These are phyloP conservation scores for Timema cristinae DNA, from an alignment of 2,888 invertebrate species.

Conservation along the genomic window DNA sequence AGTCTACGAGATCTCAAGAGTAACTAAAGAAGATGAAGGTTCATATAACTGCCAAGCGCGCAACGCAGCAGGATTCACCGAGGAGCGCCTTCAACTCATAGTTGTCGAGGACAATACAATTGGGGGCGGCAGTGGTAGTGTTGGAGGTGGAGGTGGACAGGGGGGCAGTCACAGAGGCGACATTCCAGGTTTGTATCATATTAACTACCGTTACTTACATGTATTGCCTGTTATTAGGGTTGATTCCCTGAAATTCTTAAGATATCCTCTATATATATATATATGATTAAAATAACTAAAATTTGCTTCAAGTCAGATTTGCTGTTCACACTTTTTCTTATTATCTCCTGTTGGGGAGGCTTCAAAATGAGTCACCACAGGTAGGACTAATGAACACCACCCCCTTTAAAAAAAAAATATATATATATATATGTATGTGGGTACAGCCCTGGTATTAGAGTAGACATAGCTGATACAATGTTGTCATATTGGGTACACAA, in stretches of 20 bases:
- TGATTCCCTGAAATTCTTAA: background rate
- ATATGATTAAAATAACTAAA: background rate
- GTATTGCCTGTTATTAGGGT: background rate
- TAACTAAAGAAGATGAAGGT: constrained; percentile 60
- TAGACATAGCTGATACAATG: too few species aligned
- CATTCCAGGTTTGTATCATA: constrained; percentile 41
- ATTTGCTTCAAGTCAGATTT: background rate
- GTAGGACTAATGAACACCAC: too few species aligned
- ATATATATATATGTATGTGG: too few species aligned
- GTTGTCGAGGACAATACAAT: constrained; percentile 49
- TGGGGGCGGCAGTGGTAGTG: constrained; percentile 38
- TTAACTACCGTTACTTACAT: too few species aligned
- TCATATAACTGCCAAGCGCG: constrained; percentile 67
- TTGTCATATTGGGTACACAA: too few species aligned
- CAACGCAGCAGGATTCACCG: constrained; percentile 60
- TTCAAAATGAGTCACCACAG: too few species aligned
- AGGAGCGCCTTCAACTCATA: constrained; percentile 59
- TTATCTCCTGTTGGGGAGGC: too few species aligned
- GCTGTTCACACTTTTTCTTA: background rate
- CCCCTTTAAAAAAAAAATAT: too few species aligned
- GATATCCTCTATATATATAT: background rate
- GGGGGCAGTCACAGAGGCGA: constrained; percentile 41
- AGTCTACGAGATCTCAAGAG: constrained; percentile 54
- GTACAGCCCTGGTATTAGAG: too few species aligned
- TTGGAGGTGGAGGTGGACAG: constrained; percentile 26